phyloP scores from a whole-genome alignment of 2,797 vertebrate species.

The Aeoliscus strigatus region DNA sequence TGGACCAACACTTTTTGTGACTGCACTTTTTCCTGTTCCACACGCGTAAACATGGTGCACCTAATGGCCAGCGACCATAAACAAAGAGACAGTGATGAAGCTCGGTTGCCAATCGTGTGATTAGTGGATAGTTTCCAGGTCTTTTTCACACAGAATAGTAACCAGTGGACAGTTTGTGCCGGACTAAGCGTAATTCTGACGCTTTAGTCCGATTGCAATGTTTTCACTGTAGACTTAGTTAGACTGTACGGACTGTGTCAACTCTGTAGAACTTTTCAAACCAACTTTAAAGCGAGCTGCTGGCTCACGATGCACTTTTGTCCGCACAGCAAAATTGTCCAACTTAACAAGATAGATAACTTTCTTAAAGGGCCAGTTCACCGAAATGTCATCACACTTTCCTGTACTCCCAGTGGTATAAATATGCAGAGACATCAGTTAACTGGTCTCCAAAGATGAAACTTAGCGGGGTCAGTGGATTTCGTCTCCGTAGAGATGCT shows the following conservation, averaged over 20 bases:
- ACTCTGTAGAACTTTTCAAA: slow-evolving; percentile 32
- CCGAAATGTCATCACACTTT: slow-evolving; percentile 1
- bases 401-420: background rate
- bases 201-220: slow-evolving; percentile 48
- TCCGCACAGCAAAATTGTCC: slow-evolving; percentile 31
- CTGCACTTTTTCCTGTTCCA: slow-evolving; percentile 59
- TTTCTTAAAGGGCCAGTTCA: slow-evolving; percentile 2
- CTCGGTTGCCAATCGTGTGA: slow-evolving; percentile 44
- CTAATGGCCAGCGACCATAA: slow-evolving; percentile 41
- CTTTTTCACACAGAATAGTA: slow-evolving; percentile 42
- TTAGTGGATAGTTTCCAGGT: slow-evolving; percentile 36
- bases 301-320: slow-evolving; percentile 54
- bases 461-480: too few relatives aligned
- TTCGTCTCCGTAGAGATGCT: too few relatives aligned
- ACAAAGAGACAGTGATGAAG: slow-evolving; percentile 47
- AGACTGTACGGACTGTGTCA: slow-evolving; percentile 34
- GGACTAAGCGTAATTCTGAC: slow-evolving; percentile 46
- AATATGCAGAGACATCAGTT: too few relatives aligned
- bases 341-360: slow-evolving; percentile 21
- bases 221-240: slow-evolving; percentile 37
- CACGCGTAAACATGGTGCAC: slow-evolving; percentile 32
- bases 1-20: slow-evolving; percentile 66
- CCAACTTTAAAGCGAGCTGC: slow-evolving; percentile 39
- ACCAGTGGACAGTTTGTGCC: slow-evolving; percentile 48
- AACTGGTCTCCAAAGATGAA: too few relatives aligned